Percentiles rank a stretch among this genome's conserved stretches.
Conservation (phyloP, 2,888 invertebrate genomes). For the Papilio elwesi region DNA sequence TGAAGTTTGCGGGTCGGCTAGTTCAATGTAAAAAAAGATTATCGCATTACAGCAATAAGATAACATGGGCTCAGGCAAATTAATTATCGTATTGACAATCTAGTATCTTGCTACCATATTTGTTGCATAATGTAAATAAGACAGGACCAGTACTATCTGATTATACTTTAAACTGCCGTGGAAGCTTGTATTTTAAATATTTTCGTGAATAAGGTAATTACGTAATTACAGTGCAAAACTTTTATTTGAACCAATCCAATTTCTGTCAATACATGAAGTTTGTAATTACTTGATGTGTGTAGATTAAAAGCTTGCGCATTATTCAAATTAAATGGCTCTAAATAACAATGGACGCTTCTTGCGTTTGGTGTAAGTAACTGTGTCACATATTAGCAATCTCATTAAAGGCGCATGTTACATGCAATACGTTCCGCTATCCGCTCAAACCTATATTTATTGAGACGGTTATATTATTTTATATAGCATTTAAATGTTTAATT, state of each 20-base stretch:
- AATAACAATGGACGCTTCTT: slow-evolving; percentile 30
- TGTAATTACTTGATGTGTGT: slow-evolving; percentile 35
- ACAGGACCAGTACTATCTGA: no score
- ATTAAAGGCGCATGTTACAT: slow-evolving; percentile 31
- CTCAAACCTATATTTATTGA: slow-evolving; percentile 33
- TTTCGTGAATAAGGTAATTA: background rate
- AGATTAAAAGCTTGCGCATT: slow-evolving; percentile 36
- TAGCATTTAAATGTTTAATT: slow-evolving; percentile 35
- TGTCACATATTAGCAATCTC: slow-evolving; percentile 36
- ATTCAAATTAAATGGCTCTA: slow-evolving; percentile 38
- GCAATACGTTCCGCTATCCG: slow-evolving; percentile 30
- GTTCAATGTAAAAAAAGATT: no score
- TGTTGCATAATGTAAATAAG: no score
- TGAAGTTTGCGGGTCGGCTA: no score
- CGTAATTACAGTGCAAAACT: background rate
- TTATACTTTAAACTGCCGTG: no score
- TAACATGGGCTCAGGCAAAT: no score
- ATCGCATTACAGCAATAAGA: no score
- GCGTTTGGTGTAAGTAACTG: slow-evolving; percentile 32
- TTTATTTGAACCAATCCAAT: background rate
- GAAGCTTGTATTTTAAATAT: no score
- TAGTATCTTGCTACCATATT: no score
- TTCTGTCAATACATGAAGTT: slow-evolving; percentile 7
- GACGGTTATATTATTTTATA: slow-evolving; percentile 25
- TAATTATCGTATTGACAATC: no score